phyloP scores from a whole-genome alignment of 2,888 invertebrate genomes.

The Agonopterix alstromeriana region DNA sequence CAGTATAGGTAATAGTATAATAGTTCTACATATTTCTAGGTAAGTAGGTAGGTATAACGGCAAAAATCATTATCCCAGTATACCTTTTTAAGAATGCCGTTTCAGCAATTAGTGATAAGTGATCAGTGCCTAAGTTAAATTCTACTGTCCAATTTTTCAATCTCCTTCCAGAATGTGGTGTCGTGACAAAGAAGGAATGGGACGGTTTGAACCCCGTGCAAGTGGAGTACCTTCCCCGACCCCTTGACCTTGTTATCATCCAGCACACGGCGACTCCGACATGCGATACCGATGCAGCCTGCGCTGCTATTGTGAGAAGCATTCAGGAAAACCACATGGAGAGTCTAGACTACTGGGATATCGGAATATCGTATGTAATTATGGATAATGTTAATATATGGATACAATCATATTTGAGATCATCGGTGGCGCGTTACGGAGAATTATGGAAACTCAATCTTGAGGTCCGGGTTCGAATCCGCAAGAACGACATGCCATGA shows the following conservation, averaged over 20 bases:
- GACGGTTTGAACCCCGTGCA: slow-evolving; percentile 61
- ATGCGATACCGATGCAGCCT: slow-evolving; percentile 59
- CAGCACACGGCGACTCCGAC: slow-evolving; percentile 73
- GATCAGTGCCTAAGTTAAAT: not conserved
- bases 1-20: too few species aligned
- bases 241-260: slow-evolving; percentile 73
- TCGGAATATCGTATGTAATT: slow-evolving; percentile 74
- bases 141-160: not conserved
- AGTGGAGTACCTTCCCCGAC: slow-evolving; percentile 76
- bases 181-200: slow-evolving; percentile 78
- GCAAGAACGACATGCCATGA: too few species aligned
- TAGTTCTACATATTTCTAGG: too few species aligned
- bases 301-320: slow-evolving; percentile 55
- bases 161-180: slow-evolving; percentile 28
- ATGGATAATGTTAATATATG: too few species aligned
- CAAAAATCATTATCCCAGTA: too few species aligned
- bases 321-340: slow-evolving; percentile 75
- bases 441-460: too few species aligned
- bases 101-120: too few species aligned
- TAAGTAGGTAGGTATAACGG: too few species aligned
- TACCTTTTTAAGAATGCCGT: too few species aligned
- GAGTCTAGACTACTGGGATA: slow-evolving; percentile 61
- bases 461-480: too few species aligned
- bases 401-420: too few species aligned
- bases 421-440: too few species aligned